Evolutionary conservation across 1,140 invertebrate genomes (phyloP), one percentile per base, ranked within the genome.

Genomic region (Sesamia nonagrioides): DNA sequence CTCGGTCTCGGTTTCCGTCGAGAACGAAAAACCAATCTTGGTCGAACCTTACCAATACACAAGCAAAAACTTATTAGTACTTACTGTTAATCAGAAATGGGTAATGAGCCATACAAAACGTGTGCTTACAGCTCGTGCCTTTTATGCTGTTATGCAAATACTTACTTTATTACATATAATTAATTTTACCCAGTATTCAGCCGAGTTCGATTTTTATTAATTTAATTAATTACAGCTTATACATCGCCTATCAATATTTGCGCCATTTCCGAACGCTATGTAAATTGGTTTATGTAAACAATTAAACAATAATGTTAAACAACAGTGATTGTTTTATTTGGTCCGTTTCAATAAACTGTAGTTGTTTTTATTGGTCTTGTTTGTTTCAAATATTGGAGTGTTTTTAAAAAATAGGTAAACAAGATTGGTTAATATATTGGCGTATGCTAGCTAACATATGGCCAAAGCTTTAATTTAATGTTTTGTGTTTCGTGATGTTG

Each of bases 181-280:
- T 58, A 58, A 21, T 58, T 33, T 58, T 33, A 18, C 9, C 21
- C 27, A 61, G 58, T 18, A 33, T 63, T 42, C 37, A 42, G n/a
- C 18, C n/a, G 9, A 21, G 60, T 17, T 17, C n/a, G 35, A 15
- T 40, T 40, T 63, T 63, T 56, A 48, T 42, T 42, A 63, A 63
- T 63, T 42, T 63, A 63, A 63, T 63, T 63, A 63, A 63, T 63
- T 18, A 63, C 60, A n/a, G 60, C 17, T 40, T 63, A 40, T 63
- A 37, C 60, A 63, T 42, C 60, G 37, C 35, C 37, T 17, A 18
- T 63, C 60, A 42, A 63, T 63, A 63, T 63, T 42, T 42, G 37
- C 60, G 60, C 60, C 35, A 18, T 63, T 63, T 40, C 33, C 37
- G 60, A 63, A 63, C 37, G 60, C 60, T 63, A 63, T 63, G 60